These are phyloP conservation scores for Dromococcyx pavoninus DNA, from an alignment of 2,797 vertebrate genomes.

Conservation along the genomic window DNA sequence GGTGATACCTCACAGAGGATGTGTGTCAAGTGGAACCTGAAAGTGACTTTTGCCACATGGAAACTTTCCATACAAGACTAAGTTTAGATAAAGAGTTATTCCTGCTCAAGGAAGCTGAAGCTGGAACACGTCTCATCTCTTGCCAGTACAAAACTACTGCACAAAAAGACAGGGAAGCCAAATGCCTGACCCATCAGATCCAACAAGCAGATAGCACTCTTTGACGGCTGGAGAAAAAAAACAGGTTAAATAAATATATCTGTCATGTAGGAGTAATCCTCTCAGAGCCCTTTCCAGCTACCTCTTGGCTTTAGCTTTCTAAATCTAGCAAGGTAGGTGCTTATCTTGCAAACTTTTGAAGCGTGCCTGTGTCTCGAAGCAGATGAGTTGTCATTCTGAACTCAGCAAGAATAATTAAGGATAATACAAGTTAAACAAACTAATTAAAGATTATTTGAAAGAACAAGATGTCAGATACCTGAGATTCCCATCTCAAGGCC, in stretches of 20 bases:
- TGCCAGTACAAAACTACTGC: not conserved
- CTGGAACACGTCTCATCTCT: not conserved
- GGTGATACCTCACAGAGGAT: not conserved
- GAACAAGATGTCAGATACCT: not conserved
- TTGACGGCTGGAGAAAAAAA: not conserved
- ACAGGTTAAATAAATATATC: not conserved
- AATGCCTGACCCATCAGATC: not conserved
- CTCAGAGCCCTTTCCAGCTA: not conserved
- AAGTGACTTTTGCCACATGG: not conserved
- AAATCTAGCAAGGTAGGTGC: not conserved
- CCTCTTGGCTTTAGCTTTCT: not conserved
- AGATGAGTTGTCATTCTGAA: not conserved
- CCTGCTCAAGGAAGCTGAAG: not conserved
- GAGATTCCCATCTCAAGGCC: not conserved
- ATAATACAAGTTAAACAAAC: slow-evolving; percentile 16
- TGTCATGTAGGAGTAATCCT: not conserved
- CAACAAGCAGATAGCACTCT: not conserved
- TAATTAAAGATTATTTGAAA: slow-evolving; percentile 38
- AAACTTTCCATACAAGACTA: not conserved
- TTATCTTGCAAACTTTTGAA: not conserved
- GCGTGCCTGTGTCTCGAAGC: not conserved
- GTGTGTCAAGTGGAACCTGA: not conserved
- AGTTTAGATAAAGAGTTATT: not conserved
- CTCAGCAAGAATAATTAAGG: slow-evolving; percentile 13
- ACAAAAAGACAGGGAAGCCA: not conserved